Base-by-base conservation (phyloP, 2,888 invertebrate species). In the Hirudinaria manillensis region DNA sequence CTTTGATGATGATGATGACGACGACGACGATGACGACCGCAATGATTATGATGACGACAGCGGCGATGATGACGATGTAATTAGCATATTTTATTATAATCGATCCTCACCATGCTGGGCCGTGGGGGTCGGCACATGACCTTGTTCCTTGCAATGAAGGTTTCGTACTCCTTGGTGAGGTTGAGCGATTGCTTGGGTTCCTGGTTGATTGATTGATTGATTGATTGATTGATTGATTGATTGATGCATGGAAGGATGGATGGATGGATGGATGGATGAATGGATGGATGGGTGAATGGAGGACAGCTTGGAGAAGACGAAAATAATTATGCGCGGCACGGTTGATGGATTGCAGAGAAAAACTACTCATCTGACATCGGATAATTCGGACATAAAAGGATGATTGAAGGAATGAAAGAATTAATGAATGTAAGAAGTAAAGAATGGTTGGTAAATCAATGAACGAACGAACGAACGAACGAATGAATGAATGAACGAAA, bases 1-100 rank as follows among this genome's bases (percentile, higher is more conserved):
- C 24, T 38, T 38, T 45, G 70, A 70, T n/a, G 70, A 70, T 38
- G 70, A 38, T 70, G 70, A 70, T 70, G 70, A 70, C 27, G 70
- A 70, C 7, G 70, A 38, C 27, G 70, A 70, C 24, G 70, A 38
- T 24, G 70, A 45, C 24, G 70, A 70, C 21, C 45, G 38, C 38
- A 45, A 38, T 70, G 70, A 70, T 34, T 38, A 38, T 38, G 70
- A 70, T 45, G 70, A 70, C 38, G 70, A 70, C 24, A 45, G 21
- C 13, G 70, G 38, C 21, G 70, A 70, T 45, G 70, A 45, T 45
- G 70, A 70, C 38, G 70, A 70, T 45, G 70, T 61, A 13, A 61
- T 24, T 13, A 61, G 38, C 38, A 38, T 38, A 38, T 6, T 38
- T 38, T 6, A 38, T 38, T 3, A 38, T 38, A 38, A 38, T 38